phyloP scores from a whole-genome alignment of 2,113 vertebrate species.

The Progne subis region DNA sequence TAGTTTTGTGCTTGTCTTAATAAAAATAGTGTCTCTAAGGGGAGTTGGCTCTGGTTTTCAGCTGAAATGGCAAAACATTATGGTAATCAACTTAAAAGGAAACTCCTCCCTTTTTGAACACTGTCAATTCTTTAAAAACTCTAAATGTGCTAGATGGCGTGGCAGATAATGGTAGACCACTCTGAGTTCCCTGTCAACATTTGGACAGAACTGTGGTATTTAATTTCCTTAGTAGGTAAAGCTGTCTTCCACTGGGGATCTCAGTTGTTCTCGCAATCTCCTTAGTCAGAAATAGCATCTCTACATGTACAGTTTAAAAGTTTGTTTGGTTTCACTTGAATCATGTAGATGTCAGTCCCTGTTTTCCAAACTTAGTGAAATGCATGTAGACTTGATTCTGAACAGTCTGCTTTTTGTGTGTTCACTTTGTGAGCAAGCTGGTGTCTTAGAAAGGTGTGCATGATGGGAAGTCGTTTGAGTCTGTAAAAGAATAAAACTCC shows the following conservation, averaged over 20 bases:
- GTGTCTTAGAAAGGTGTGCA: background rate
- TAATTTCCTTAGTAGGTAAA: background rate
- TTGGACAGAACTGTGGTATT: background rate
- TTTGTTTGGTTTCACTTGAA: background rate
- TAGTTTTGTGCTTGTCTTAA: background rate
- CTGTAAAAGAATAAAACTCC: background rate
- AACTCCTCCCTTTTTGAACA: background rate
- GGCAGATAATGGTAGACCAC: background rate
- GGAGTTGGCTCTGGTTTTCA: background rate
- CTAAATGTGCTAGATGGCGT: background rate
- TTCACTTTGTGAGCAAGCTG: background rate
- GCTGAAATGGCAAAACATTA: background rate
- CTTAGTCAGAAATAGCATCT: background rate
- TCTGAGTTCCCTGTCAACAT: background rate
- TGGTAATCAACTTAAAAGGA: background rate
- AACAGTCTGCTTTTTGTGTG: background rate
- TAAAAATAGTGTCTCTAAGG: background rate
- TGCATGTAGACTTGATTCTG: accelerated
- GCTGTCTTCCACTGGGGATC: background rate
- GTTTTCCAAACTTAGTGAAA: background rate
- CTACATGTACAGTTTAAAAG: background rate
- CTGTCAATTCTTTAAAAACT: background rate
- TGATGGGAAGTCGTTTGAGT: background rate
- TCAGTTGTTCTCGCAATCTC: background rate
- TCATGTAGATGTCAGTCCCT: background rate